Evolutionary conservation across 2,113 vertebrate species (phyloP).

Genomic region (Pelecanus crispus): DNA sequence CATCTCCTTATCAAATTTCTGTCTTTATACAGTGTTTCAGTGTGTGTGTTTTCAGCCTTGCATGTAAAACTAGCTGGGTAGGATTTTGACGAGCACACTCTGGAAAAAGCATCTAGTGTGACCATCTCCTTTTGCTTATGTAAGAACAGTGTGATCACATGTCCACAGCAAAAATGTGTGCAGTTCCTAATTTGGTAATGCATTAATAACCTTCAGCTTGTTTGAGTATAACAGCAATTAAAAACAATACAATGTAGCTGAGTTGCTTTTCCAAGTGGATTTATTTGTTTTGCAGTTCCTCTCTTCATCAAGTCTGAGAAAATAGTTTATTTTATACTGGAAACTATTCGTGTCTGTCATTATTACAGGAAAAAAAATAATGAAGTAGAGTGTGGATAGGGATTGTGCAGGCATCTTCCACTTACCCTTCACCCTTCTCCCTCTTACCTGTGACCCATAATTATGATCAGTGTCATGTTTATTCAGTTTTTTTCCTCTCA

Average conservation of each 20-base stretch:
- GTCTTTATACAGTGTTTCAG: neutral
- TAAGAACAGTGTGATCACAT: conserved; percentile 34
- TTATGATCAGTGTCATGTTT: neutral
- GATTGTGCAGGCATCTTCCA: neutral
- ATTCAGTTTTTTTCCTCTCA: neutral
- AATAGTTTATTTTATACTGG: neutral
- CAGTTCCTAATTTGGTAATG: conserved; percentile 40
- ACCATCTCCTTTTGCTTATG: conserved; percentile 39
- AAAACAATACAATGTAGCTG: neutral
- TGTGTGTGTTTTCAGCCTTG: neutral
- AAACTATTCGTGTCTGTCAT: neutral
- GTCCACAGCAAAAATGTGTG: conserved; percentile 35
- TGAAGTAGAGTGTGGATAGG: neutral
- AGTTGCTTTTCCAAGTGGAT: neutral
- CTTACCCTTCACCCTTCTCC: neutral
- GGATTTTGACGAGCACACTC: neutral
- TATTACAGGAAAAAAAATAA: neutral
- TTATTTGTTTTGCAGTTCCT: neutral
- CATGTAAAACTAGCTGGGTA: conserved; percentile 10
- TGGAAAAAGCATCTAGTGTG: conserved; percentile 47
- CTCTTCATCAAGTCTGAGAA: neutral
- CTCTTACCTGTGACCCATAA: neutral
- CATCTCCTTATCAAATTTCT: neutral
- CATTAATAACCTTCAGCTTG: neutral
- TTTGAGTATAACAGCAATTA: neutral